Percentiles rank a stretch among this genome's conserved stretches.
These are phyloP conservation scores for Yponomeuta sedellus DNA, from an alignment of 2,888 invertebrate species.

Conservation along the genomic window DNA sequence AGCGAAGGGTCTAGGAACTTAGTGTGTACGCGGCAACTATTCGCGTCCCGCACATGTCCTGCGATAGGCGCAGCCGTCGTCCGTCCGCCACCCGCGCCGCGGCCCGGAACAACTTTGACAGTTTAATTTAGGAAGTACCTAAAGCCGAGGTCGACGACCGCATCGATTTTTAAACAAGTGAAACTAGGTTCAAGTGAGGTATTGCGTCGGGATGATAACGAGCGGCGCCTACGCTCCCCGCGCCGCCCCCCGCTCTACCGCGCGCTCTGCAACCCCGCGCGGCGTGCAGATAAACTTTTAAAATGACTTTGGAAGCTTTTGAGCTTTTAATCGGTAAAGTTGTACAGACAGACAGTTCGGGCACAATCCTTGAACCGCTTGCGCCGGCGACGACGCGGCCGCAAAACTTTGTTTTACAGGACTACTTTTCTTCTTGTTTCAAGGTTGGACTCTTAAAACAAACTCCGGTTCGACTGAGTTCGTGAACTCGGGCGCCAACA, in stretches of 20 bases:
- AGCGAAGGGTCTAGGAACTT: constrained; percentile 76
- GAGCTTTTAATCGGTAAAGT: constrained; percentile 79
- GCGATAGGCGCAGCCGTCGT: constrained; percentile 24
- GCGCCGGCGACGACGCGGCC: constrained; percentile 75
- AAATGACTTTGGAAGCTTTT: constrained; percentile 79
- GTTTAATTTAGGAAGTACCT: constrained; percentile 51
- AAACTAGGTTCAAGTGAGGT: constrained; percentile 73
- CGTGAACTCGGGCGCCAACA: constrained; percentile 78
- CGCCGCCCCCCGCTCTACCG: constrained; percentile 29
- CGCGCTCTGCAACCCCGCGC: constrained; percentile 30
- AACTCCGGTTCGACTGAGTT: constrained; percentile 77
- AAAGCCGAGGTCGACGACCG: constrained; percentile 44
- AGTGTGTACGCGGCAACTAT: constrained; percentile 65
- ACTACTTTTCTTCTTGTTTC: constrained; percentile 79
- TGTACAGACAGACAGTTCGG: constrained; percentile 78
- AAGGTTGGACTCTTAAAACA: constrained; percentile 79
- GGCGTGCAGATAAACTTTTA: constrained; percentile 78
- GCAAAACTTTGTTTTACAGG: constrained; percentile 79
- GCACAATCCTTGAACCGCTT: constrained; percentile 78
- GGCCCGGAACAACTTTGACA: constrained; percentile 51
- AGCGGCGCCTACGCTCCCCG: constrained; percentile 52
- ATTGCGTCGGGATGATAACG: constrained; percentile 68
- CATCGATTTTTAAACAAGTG: constrained; percentile 67
- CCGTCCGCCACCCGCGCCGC: constrained; percentile 27
- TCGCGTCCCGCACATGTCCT: constrained; percentile 55